Percentiles rank a stretch among this genome's conserved stretches.
Evolutionary conservation across 2,888 invertebrate species (phyloP).

Genomic region (Pimpla rufipes): DNA sequence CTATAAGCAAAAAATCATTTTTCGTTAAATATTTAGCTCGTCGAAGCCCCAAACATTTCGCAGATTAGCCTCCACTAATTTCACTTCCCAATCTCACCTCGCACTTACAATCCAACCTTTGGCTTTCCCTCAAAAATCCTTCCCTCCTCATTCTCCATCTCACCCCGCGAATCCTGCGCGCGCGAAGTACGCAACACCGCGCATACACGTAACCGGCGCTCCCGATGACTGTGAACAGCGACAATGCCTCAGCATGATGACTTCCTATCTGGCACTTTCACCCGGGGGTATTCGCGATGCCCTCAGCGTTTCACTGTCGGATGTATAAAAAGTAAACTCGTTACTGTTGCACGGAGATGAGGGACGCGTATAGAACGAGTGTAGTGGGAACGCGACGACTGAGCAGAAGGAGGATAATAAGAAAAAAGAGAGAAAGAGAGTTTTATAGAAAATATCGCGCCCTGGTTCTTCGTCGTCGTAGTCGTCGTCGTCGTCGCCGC

Average conservation of each 20-base stretch:
- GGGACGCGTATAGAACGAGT: no score
- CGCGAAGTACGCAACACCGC: no score
- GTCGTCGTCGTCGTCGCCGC: conserved; percentile 34
- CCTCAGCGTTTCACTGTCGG: conserved; percentile 41
- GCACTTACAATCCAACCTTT: no score
- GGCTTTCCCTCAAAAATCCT: no score
- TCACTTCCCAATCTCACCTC: no score
- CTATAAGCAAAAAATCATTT: no score
- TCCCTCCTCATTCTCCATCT: no score
- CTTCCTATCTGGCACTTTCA: conserved; percentile 56
- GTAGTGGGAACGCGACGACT: conserved; percentile 34
- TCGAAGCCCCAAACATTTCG: no score
- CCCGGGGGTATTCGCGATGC: conserved; percentile 12
- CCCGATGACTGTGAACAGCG: conserved; percentile 39
- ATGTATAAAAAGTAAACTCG: conserved; percentile 68
- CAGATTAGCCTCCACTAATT: no score
- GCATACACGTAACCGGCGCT: no score
- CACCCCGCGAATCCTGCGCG: no score
- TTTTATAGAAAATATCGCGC: conserved; percentile 63
- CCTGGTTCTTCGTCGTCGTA: conserved; percentile 66
- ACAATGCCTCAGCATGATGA: conserved; percentile 72
- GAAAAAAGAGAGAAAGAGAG: conserved; percentile 37
- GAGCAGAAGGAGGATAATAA: conserved; percentile 11
- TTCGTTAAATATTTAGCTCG: no score
- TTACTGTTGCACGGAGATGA: conserved; percentile 66